Evolutionary conservation across 2,888 invertebrate genomes (phyloP).

Genomic region (Pteria penguin): DNA sequence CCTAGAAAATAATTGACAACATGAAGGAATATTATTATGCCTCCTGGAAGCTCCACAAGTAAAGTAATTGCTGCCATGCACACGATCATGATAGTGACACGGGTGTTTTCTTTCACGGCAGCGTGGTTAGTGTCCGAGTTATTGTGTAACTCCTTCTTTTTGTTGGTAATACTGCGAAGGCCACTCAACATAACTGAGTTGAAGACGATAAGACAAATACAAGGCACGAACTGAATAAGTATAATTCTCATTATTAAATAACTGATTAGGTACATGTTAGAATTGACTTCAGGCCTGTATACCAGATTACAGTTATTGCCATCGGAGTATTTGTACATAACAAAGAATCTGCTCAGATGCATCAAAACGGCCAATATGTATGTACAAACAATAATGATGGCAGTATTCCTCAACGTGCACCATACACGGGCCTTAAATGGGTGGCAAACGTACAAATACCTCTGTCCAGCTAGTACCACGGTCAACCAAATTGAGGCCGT

Average conservation of each 20-base stretch:
- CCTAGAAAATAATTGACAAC: slow-evolving; percentile 21
- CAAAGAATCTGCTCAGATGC: slow-evolving; percentile 45
- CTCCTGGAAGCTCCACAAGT: slow-evolving; percentile 39
- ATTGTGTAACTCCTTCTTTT: slow-evolving; percentile 33
- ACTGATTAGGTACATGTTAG: slow-evolving; percentile 12
- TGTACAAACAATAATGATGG: slow-evolving; percentile 42
- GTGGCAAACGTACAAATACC: slow-evolving; percentile 60
- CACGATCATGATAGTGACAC: slow-evolving; percentile 44
- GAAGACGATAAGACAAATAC: slow-evolving; percentile 38
- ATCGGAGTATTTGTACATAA: slow-evolving; percentile 13
- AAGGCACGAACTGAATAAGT: slow-evolving; percentile 46
- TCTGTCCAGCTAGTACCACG: slow-evolving; percentile 49
- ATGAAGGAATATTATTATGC: slow-evolving; percentile 38
- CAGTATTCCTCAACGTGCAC: slow-evolving; percentile 56
- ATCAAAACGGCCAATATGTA: slow-evolving; percentile 45
- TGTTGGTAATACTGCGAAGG: slow-evolving; percentile 36
- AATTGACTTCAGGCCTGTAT: slow-evolving; percentile 12
- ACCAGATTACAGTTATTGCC: slow-evolving; percentile 6
- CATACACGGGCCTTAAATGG: slow-evolving; percentile 52
- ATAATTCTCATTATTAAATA: slow-evolving; percentile 40
- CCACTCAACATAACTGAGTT: slow-evolving; percentile 38
- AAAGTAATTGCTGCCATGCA: slow-evolving; percentile 43
- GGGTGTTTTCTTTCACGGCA: slow-evolving; percentile 35
- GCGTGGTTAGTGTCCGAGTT: slow-evolving; percentile 38
- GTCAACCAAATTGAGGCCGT: slow-evolving; percentile 62